These are phyloP conservation scores for Scelioninae gen. 1 DNA, from an alignment of 2,888 invertebrate genomes.

Conservation along the genomic window DNA sequence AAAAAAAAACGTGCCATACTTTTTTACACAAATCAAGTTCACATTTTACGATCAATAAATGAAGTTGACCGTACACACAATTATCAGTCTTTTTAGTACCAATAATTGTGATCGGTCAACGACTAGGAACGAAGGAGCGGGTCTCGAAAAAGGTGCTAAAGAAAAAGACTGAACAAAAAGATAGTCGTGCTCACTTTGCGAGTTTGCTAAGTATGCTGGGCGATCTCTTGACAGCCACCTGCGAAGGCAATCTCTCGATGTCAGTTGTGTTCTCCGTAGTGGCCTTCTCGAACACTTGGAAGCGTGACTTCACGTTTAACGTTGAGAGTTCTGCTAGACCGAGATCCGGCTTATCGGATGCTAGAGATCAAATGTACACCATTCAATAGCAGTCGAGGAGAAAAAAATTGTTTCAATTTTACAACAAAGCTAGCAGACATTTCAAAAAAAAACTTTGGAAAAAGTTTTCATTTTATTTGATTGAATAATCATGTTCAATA, in stretches of 20 bases:
- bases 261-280: constrained; percentile 84
- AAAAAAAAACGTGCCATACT: too few species aligned
- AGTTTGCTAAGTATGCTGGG: constrained; percentile 91
- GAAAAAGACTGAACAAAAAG: constrained; percentile 1
- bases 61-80: too few species aligned
- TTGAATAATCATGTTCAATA: too few species aligned
- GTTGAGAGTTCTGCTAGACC: constrained; percentile 92
- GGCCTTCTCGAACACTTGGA: constrained; percentile 91
- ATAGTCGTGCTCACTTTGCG: constrained; percentile 87
- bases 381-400: constrained; percentile 50
- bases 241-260: constrained; percentile 85
- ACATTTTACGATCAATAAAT: too few species aligned
- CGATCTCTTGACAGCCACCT: constrained; percentile 88
- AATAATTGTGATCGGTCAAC: constrained; percentile 1
- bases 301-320: constrained; percentile 93
- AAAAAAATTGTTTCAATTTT: constrained; percentile 62
- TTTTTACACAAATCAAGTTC: too few species aligned
- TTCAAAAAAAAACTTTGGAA: too few species aligned
- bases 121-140: not conserved
- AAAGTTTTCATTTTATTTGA: too few species aligned
- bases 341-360: constrained; percentile 93
- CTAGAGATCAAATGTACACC: constrained; percentile 84
- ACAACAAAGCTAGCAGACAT: constrained; percentile 30
- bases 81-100: too few species aligned
- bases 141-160: too few species aligned